Evolutionary conservation across 2,888 invertebrate genomes (phyloP).

Genomic region (Physocephala rufipes): DNA sequence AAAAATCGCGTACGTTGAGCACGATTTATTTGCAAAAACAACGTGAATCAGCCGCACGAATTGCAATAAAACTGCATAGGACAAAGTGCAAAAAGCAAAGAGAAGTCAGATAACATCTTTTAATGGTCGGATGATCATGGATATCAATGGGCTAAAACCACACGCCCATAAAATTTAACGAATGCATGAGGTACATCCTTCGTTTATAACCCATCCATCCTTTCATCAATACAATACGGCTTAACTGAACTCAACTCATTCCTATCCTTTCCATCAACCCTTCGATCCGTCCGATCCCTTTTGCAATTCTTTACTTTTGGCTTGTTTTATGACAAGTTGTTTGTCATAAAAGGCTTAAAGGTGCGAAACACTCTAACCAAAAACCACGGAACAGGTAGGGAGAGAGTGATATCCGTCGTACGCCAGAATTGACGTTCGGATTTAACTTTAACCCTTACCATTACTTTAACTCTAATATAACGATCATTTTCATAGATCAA

Average conservation of each 20-base stretch:
- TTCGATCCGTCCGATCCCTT: slow-evolving; percentile 45
- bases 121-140: slow-evolving; percentile 63
- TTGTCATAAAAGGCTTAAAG: slow-evolving; percentile 62
- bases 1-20: slow-evolving; percentile 39
- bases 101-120: slow-evolving; percentile 44
- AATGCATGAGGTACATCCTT: slow-evolving; percentile 43
- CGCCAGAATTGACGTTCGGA: slow-evolving; percentile 25
- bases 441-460: slow-evolving; percentile 20
- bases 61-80: neutral
- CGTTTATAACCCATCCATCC: slow-evolving; percentile 42
- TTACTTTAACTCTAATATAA: slow-evolving; percentile 38
- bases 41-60: neutral
- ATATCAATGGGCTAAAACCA: slow-evolving; percentile 64
- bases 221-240: slow-evolving; percentile 50
- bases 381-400: slow-evolving; percentile 50
- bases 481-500: too few species aligned
- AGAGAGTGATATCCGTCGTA: slow-evolving; percentile 37
- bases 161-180: slow-evolving; percentile 60
- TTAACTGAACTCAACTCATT: slow-evolving; percentile 36
- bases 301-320: too few species aligned
- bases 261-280: slow-evolving; percentile 27
- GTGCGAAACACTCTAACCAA: slow-evolving; percentile 29
- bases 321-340: slow-evolving; percentile 55
- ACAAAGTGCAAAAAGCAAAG: slow-evolving; percentile 26
- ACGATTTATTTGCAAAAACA: too few species aligned